Evolutionary conservation across 1,140 invertebrate species (phyloP), one percentile per base, ranked within the genome.

Genomic region (Magallana angulata): DNA sequence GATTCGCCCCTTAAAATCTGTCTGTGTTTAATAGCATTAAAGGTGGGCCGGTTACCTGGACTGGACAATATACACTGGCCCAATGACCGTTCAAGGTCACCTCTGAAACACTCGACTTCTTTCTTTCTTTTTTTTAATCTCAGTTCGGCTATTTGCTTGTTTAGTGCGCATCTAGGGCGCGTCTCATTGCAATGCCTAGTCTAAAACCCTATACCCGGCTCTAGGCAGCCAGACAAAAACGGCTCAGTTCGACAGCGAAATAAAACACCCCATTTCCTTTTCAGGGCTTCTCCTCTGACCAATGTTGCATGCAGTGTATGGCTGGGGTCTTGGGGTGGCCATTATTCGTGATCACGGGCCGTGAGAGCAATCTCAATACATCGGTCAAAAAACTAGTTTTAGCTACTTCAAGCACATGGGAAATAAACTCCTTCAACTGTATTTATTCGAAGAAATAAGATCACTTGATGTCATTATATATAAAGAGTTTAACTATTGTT

Each of bases 41-140:
- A 48, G 12, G 18, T 30, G 18, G 18, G 12, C 9, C 24, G 24
- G 36, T 76, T 30, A 76, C 18, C 68, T 76, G 24, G 12, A 76
- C 24, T 76, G 68, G 68, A 76, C 68, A 76, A 64, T 48, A 76
- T 76, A 76, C 18, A 18, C 14, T 76, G 68, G 24, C 68, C 68
- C 68, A 76, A 76, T 76, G 68, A 36, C 68, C 68, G 68, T 30
- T 76, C 68, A 76, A 76, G 68, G 68, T 76, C 68, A 36, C 30
- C 8, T 16, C 7, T 30, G 36, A 36, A 76, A 76, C 4, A 76
- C 18, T 9, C 11, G 36, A 11, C 24, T 8, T 18, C 18, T 18
- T 8, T 48, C 5, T 5, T 48, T 48, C 36, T 76, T 76, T 18
- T 24, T 30, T 16, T 48, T 48, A 48, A 48, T 48, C 36, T 48